Percentiles rank a stretch among this genome's conserved stretches.
Evolutionary conservation across 2,113 vertebrate genomes (phyloP).

Genomic region (Hypanus sabinus): DNA sequence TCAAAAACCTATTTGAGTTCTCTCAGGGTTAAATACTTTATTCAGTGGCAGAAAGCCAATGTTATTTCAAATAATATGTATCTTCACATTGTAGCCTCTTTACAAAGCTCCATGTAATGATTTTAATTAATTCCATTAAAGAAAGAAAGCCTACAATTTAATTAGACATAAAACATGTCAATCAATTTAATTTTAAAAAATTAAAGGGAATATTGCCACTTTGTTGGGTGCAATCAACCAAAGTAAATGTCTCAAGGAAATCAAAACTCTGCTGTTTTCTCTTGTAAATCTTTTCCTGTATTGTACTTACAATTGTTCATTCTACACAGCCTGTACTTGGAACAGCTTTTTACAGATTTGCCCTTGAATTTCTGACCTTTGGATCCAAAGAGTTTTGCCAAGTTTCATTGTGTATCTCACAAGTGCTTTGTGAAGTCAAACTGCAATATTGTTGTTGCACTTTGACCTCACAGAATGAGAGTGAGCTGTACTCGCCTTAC

Average conservation of each 20-base stretch:
- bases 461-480: background rate
- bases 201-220: background rate
- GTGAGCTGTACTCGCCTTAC: background rate
- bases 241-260: slow-evolving; percentile 11
- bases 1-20: background rate
- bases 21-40: slow-evolving; percentile 1
- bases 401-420: background rate
- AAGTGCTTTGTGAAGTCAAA: background rate
- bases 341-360: background rate
- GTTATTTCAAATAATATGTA: background rate
- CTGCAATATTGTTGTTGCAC: background rate
- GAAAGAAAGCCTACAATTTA: background rate
- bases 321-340: background rate
- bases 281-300: background rate
- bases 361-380: slow-evolving; percentile 4
- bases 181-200: background rate
- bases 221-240: background rate
- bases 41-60: background rate
- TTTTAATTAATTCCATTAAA: slow-evolving; percentile 27
- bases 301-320: slow-evolving; percentile 19
- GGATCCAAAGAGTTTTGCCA: background rate
- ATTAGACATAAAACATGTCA: background rate
- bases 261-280: background rate
- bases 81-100: background rate
- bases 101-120: background rate